phyloP scores from a whole-genome alignment of 2,888 invertebrate species.

The Coecobrya sp. region DNA sequence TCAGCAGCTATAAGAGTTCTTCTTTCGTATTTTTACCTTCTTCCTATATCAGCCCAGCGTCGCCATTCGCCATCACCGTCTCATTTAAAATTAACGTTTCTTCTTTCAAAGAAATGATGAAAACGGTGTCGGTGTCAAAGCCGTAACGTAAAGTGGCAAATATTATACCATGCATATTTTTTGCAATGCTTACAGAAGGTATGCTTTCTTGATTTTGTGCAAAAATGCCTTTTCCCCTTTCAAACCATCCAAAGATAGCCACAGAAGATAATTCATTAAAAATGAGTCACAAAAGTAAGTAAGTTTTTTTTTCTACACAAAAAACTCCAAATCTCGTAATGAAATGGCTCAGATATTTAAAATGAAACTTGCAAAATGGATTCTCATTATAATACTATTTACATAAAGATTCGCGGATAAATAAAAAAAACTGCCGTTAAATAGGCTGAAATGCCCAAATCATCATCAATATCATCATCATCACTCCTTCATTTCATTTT shows the following conservation, averaged over 20 bases:
- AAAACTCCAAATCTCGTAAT: background rate
- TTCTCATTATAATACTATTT: background rate
- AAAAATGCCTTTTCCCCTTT: background rate
- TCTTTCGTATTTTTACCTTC: background rate
- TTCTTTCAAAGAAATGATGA: background rate
- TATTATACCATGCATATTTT: background rate
- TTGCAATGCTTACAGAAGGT: too few species aligned
- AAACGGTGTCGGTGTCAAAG: conserved; percentile 23
- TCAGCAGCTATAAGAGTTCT: background rate
- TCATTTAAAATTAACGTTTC: background rate
- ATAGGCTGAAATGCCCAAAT: background rate
- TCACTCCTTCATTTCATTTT: conserved; percentile 1
- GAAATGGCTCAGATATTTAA: background rate
- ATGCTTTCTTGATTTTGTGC: too few species aligned
- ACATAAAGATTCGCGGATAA: background rate
- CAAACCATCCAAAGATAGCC: background rate
- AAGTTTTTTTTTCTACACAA: background rate
- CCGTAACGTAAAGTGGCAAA: background rate
- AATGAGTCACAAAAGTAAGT: background rate
- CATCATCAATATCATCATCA: background rate
- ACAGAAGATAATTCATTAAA: conserved; percentile 15
- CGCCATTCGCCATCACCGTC: background rate
- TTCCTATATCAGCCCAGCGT: background rate
- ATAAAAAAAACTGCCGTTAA: conserved; percentile 21
- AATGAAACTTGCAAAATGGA: background rate